A percentile compares a stretch with the other conserved stretches of the same genome.
phyloP scores from a whole-genome alignment of 1,140 invertebrate genomes.

The Psix sp. region DNA sequence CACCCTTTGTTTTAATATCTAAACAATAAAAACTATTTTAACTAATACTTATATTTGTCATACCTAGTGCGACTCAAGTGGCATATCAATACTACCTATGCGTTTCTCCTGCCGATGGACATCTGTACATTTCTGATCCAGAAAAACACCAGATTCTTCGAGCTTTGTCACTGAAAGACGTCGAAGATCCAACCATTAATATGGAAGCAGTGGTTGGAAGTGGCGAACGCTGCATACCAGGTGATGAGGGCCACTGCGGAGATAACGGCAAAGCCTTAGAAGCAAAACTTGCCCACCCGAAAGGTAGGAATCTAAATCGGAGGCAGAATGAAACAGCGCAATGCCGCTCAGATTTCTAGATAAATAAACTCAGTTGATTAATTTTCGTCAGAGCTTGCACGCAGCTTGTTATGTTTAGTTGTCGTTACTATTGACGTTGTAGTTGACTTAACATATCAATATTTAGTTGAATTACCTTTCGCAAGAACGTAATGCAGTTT shows the following conservation, averaged over 20 bases:
- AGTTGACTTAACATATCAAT: slow-evolving; percentile 12
- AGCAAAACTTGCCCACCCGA: slow-evolving; percentile 95
- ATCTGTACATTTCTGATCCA: slow-evolving; percentile 96
- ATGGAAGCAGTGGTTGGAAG: slow-evolving; percentile 94
- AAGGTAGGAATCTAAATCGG: slow-evolving; percentile 80
- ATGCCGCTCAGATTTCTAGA: slow-evolving; percentile 10
- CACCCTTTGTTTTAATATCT: slow-evolving; percentile 1
- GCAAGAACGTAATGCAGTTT: slow-evolving; percentile 11
- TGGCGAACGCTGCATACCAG: slow-evolving; percentile 96
- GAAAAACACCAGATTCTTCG: slow-evolving; percentile 92
- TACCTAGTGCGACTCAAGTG: slow-evolving; percentile 90
- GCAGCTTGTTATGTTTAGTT: slow-evolving; percentile 8
- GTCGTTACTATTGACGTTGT: slow-evolving; percentile 21
- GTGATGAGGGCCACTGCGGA: slow-evolving; percentile 92
- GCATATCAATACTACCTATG: slow-evolving; percentile 97
- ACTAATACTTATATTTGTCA: slow-evolving; percentile 26
- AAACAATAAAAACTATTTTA: no score
- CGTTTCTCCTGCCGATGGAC: slow-evolving; percentile 95
- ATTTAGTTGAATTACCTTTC: slow-evolving; percentile 29
- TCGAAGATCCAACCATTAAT: slow-evolving; percentile 89
- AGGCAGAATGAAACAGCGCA: slow-evolving; percentile 9
- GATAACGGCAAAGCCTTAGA: slow-evolving; percentile 93
- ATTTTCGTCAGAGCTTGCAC: slow-evolving; percentile 26
- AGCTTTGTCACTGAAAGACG: slow-evolving; percentile 85
- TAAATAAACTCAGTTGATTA: slow-evolving; percentile 45